Evolutionary conservation across 2,888 invertebrate genomes (phyloP).

Genomic region (Melipona bicolor): DNA sequence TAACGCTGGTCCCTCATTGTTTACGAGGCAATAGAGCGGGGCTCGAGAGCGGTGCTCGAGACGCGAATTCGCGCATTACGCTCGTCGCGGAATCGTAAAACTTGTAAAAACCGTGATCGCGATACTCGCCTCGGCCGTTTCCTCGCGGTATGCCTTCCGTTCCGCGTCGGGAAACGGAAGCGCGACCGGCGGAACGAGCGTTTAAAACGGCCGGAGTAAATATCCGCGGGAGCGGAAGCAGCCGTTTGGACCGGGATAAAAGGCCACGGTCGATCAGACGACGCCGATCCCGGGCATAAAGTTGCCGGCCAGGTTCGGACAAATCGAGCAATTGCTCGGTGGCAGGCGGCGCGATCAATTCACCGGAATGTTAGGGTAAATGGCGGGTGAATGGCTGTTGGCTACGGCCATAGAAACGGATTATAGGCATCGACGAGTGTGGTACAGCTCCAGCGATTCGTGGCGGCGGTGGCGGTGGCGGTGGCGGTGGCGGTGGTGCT

Average conservation of each 20-base stretch:
- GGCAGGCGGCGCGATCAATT: conserved; percentile 47
- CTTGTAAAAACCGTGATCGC: background rate
- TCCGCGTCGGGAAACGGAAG: background rate
- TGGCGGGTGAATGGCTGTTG: conserved; percentile 47
- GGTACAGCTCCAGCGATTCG: background rate
- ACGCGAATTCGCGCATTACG: conserved; percentile 14
- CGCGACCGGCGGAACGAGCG: background rate
- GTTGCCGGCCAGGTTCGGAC: conserved; percentile 20
- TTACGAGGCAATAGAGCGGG: conserved; percentile 30
- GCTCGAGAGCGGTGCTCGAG: conserved; percentile 19
- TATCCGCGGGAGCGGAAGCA: background rate
- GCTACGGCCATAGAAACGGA: conserved; percentile 50
- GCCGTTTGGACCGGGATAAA: conserved; percentile 25
- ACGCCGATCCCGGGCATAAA: conserved; percentile 43
- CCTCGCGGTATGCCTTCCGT: background rate
- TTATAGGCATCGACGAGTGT: conserved; percentile 58
- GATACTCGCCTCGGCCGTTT: background rate
- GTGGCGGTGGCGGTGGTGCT: background rate
- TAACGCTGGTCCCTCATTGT: conserved; percentile 24
- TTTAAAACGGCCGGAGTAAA: conserved; percentile 2
- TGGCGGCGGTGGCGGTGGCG: background rate
- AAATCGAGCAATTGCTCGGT: conserved; percentile 49
- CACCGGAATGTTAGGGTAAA: conserved; percentile 51
- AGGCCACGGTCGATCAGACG: conserved; percentile 43
- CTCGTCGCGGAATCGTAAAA: conserved; percentile 27